Evolutionary conservation across 2,888 invertebrate genomes (phyloP).

Genomic region (Priapulus caudatus): DNA sequence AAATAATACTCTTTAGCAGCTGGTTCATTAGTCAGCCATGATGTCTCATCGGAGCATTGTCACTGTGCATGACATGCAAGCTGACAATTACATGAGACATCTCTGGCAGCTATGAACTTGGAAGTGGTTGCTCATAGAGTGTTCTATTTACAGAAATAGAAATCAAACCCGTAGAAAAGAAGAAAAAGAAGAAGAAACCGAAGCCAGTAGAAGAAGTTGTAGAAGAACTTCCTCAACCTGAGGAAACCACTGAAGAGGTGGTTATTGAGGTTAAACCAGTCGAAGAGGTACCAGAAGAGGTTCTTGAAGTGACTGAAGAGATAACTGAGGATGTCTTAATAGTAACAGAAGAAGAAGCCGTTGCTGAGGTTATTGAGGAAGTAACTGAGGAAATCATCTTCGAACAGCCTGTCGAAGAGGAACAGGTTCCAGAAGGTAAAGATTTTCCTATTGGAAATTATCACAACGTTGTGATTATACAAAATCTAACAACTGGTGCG

Average conservation of each 20-base stretch:
- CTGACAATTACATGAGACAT: too few species aligned
- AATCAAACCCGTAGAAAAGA: not conserved
- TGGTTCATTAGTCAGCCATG: too few species aligned
- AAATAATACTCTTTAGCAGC: too few species aligned
- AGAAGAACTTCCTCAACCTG: too few species aligned
- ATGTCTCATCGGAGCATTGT: too few species aligned
- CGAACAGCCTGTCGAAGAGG: not conserved
- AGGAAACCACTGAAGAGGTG: too few species aligned
- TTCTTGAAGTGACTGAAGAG: not conserved
- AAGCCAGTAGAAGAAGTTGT: conserved; percentile 1
- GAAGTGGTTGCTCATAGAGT: too few species aligned
- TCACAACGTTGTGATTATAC: too few species aligned
- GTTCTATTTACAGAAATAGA: not conserved
- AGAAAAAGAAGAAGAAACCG: conserved; percentile 3
- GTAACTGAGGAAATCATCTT: conserved; percentile 1
- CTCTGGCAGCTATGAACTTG: too few species aligned
- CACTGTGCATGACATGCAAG: too few species aligned
- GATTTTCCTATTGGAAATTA: too few species aligned
- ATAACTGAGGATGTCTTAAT: not conserved
- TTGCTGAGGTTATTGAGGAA: not conserved
- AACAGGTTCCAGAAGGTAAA: not conserved
- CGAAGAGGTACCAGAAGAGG: not conserved
- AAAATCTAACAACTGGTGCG: too few species aligned
- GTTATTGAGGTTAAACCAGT: not conserved
- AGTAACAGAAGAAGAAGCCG: not conserved